A percentile compares a stretch with the other conserved stretches of the same genome.
These are phyloP conservation scores for Entomyzon cyanotis DNA, from an alignment of 2,113 vertebrate genomes.

Conservation along the genomic window DNA sequence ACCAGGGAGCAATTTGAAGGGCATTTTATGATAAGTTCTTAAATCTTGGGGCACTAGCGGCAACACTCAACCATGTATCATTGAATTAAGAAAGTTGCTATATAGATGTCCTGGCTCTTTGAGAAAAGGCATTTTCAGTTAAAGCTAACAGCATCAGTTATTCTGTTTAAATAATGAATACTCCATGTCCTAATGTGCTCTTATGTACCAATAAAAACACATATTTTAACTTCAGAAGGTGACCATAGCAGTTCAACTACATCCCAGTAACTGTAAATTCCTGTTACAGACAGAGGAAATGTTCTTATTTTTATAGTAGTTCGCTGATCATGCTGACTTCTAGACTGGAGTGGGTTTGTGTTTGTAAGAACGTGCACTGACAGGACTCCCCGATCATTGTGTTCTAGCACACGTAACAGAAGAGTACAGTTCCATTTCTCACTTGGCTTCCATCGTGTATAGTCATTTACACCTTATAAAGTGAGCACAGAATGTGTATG, in stretches of 20 bases:
- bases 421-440: not conserved
- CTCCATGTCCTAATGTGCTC: slow-evolving; percentile 7
- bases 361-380: not conserved
- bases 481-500: not conserved
- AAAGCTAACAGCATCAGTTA: slow-evolving; percentile 4
- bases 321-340: not conserved
- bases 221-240: slow-evolving; percentile 15
- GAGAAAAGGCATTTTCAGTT: slow-evolving; percentile 52
- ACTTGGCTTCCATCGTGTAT: not conserved
- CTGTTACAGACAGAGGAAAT: not conserved
- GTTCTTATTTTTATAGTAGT: not conserved
- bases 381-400: not conserved
- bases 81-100: slow-evolving; percentile 52
- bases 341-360: not conserved
- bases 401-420: not conserved
- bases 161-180: slow-evolving; percentile 40
- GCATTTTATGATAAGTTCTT: slow-evolving; percentile 54
- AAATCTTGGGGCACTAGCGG: slow-evolving; percentile 50
- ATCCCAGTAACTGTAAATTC: not conserved
- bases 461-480: slow-evolving; percentile 27
- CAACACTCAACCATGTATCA: slow-evolving; percentile 27
- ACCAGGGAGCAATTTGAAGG: slow-evolving; percentile 54
- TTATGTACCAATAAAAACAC: slow-evolving; percentile 33
- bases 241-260: slow-evolving; percentile 22
- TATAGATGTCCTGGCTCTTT: slow-evolving; percentile 25